These are phyloP conservation scores for Acronicta psi DNA, from an alignment of 2,888 invertebrate genomes.

Conservation along the genomic window DNA sequence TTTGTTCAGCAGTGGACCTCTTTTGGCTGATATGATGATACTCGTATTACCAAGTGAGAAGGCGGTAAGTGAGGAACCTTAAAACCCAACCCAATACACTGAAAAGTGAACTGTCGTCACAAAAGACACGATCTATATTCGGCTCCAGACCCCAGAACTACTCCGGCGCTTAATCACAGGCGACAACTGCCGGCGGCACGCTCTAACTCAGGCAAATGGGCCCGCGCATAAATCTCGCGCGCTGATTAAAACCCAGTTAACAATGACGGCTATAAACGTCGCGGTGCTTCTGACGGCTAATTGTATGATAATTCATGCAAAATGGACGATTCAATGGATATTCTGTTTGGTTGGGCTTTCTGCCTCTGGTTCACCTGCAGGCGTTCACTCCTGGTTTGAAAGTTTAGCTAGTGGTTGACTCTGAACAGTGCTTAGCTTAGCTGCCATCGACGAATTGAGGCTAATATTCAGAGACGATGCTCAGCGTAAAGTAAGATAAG, in stretches of 20 bases:
- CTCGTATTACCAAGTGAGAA: too few species aligned
- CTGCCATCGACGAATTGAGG: not conserved
- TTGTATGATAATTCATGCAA: constrained; percentile 54
- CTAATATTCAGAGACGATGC: too few species aligned
- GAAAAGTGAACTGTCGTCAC: not conserved
- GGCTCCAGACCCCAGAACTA: constrained; percentile 4
- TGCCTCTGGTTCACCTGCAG: constrained; percentile 23
- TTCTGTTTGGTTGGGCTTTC: constrained; percentile 26
- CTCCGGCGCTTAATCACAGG: constrained; percentile 61
- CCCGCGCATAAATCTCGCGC: constrained; percentile 64
- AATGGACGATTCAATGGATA: constrained; percentile 51
- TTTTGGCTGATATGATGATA: too few species aligned
- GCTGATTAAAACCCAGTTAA: constrained; percentile 72
- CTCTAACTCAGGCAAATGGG: constrained; percentile 60
- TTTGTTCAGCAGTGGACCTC: too few species aligned
- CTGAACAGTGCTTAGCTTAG: too few species aligned
- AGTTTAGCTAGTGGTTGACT: not conserved
- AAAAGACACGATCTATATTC: constrained; percentile 14
- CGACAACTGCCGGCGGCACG: constrained; percentile 65
- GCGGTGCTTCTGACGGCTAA: constrained; percentile 64
- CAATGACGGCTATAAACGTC: constrained; percentile 64
- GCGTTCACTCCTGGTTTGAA: too few species aligned
- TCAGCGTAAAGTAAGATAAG: too few species aligned
- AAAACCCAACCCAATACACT: too few species aligned
- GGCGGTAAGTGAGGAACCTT: too few species aligned